These are phyloP conservation scores for Sakesphorus luctuosus DNA, from an alignment of 2,113 vertebrate genomes.

Conservation along the genomic window DNA sequence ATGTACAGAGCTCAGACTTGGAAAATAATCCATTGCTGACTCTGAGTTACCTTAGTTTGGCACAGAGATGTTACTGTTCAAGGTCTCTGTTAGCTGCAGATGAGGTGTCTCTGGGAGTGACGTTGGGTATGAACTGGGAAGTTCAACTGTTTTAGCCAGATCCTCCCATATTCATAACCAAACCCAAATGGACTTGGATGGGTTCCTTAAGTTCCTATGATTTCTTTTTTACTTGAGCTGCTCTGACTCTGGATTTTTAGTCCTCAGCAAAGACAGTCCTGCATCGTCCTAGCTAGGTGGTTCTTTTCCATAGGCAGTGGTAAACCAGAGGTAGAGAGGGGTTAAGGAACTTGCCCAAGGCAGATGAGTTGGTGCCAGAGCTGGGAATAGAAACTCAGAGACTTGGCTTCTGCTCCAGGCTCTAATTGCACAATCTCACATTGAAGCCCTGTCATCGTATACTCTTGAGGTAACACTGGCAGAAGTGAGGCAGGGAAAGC, in stretches of 20 bases:
- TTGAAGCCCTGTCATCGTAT: constrained; percentile 18
- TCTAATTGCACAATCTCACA: constrained; percentile 48
- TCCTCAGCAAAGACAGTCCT: not conserved
- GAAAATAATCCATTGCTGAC: not conserved
- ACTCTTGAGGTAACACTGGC: constrained; percentile 16
- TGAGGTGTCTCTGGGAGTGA: not conserved
- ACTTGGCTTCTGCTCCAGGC: constrained; percentile 16
- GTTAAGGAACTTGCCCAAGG: constrained; percentile 54
- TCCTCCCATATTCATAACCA: not conserved
- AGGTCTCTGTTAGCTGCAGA: not conserved
- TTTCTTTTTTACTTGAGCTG: not conserved
- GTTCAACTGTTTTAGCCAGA: not conserved
- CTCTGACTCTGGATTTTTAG: not conserved
- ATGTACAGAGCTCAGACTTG: not conserved
- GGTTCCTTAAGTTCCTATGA: not conserved
- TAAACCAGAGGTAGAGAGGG: constrained; percentile 18
- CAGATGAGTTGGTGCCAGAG: constrained; percentile 37
- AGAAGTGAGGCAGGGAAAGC: constrained; percentile 19
- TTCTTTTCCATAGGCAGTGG: not conserved
- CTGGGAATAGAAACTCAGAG: constrained; percentile 56
- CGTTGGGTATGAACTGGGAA: not conserved
- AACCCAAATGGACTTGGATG: not conserved
- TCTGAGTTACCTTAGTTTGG: not conserved
- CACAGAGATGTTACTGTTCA: not conserved
- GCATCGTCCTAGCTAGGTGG: not conserved